Evolutionary conservation across 2,888 invertebrate genomes (phyloP), one percentile per base, ranked within the genome.

Genomic region (Gortyna flavago): DNA sequence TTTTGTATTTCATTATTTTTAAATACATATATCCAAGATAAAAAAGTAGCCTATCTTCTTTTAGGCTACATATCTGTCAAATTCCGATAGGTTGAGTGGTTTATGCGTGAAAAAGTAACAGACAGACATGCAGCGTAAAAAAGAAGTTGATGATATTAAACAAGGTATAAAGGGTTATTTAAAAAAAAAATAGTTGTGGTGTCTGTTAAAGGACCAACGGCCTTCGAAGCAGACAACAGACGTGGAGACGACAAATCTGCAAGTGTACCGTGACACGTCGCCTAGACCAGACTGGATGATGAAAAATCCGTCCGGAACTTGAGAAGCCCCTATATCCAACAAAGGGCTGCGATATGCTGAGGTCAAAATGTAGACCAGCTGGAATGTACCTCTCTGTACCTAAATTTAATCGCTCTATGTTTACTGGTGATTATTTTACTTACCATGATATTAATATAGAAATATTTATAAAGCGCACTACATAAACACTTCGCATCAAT

Each of bases 401-500:
- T n/a, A 32, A 18, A 9, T 18, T 65, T 16, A 21, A 61, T 54
- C 7, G 21, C 5, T 85, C 54, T 74, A 67, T 59, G 21, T 67
- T 35, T 25, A 51, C 72, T 78, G 68, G 69, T 81, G 66, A 85
- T 75, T 76, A 8, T 67, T 76, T 71, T 72, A 70, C 74, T 66
- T 78, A 51, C 72, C 18, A 57, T 70, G 75, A 75, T 57, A 79
- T 74, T 65, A 75, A 48, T 57, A 78, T n/a, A 64, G 41, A 72
- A 68, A 83, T 80, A 75, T 80, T 80, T 81, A 77, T 65, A 25
- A 54, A 75, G 64, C 32, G 35, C 9, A 32, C 48, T 72, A 18
- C 61, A 48, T 79, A 84, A 77, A 83, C 77, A 79, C 29, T 29
- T 25, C 13, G 35, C 44, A 32, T 59, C 62, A 69, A 68, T 64